These are phyloP conservation scores for Danio albolineatus DNA, from an alignment of 2,797 vertebrate genomes.

Conservation along the genomic window DNA sequence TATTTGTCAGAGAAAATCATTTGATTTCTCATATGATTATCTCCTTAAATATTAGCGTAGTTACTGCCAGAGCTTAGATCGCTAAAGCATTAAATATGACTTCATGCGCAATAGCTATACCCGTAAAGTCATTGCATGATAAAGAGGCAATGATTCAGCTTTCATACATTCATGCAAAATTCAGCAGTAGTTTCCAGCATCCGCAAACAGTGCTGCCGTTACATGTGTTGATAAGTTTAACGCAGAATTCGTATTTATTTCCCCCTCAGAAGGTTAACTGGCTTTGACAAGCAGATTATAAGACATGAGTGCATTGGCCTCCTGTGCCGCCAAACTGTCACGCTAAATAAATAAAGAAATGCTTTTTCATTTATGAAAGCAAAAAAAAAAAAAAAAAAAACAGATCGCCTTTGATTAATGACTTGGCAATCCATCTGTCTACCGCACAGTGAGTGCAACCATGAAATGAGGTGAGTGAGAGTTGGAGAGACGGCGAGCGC, in stretches of 20 bases:
- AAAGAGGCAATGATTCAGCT: slow-evolving; percentile 15
- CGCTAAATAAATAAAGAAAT: slow-evolving; percentile 68
- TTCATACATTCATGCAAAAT: background rate
- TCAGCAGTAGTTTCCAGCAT: slow-evolving; percentile 33
- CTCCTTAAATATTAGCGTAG: too few relatives aligned
- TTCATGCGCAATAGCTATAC: too few relatives aligned
- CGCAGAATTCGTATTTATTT: slow-evolving; percentile 61
- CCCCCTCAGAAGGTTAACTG: slow-evolving; percentile 60
- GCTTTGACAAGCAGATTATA: slow-evolving; percentile 72
- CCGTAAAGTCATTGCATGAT: background rate
- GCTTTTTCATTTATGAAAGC: slow-evolving; percentile 62
- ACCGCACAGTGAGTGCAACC: slow-evolving; percentile 52
- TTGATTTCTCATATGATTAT: too few relatives aligned
- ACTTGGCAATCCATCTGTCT: slow-evolving; percentile 66
- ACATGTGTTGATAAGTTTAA: slow-evolving; percentile 56
- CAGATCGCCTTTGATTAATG: slow-evolving; percentile 69
- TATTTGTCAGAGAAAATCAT: too few relatives aligned
- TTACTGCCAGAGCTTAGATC: too few relatives aligned
- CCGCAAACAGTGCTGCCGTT: background rate
- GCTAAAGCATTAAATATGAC: too few relatives aligned
- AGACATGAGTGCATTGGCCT: slow-evolving; percentile 65
- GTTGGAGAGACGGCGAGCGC: slow-evolving; percentile 25
- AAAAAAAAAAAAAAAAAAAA: slow-evolving; percentile 58
- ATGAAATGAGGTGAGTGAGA: slow-evolving; percentile 59
- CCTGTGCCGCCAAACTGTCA: slow-evolving; percentile 64